Percentiles rank a stretch among this genome's conserved stretches.
These are phyloP conservation scores for Torymus auratus DNA, from an alignment of 2,888 invertebrate genomes.

Conservation along the genomic window DNA sequence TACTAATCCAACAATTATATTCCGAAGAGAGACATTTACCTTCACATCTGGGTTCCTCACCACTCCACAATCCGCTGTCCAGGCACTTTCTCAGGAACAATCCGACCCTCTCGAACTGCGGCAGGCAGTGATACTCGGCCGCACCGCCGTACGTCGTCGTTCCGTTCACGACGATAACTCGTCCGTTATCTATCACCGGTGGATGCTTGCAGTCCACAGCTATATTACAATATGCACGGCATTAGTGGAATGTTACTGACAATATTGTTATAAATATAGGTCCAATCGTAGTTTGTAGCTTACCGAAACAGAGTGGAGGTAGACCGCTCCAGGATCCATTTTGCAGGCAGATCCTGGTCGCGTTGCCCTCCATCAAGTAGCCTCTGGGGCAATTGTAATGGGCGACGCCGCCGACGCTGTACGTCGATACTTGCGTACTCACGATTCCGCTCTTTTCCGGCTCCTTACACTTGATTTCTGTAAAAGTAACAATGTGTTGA, in stretches of 20 bases:
- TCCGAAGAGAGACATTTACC: slow-evolving; percentile 73
- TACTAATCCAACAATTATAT: background rate
- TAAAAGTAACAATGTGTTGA: slow-evolving; percentile 54
- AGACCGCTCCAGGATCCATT: slow-evolving; percentile 90
- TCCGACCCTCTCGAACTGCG: slow-evolving; percentile 88
- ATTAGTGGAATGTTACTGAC: too few species aligned
- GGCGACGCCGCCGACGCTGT: slow-evolving; percentile 87
- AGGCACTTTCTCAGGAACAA: slow-evolving; percentile 89
- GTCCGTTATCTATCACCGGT: slow-evolving; percentile 88
- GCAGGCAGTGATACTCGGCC: slow-evolving; percentile 93
- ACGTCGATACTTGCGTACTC: slow-evolving; percentile 80
- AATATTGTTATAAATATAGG: background rate
- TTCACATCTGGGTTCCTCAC: slow-evolving; percentile 90
- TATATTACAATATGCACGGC: slow-evolving; percentile 69
- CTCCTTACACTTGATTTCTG: slow-evolving; percentile 88
- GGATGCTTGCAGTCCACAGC: slow-evolving; percentile 92
- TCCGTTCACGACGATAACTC: slow-evolving; percentile 90
- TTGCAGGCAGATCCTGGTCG: slow-evolving; percentile 85
- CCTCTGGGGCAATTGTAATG: slow-evolving; percentile 91
- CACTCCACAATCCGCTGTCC: slow-evolving; percentile 92
- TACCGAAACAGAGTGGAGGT: slow-evolving; percentile 89
- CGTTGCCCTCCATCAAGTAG: slow-evolving; percentile 87
- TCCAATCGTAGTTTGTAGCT: too few species aligned
- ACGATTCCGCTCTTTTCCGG: slow-evolving; percentile 80
- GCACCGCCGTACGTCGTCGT: slow-evolving; percentile 90